phyloP scores from a whole-genome alignment of 53 echinoderm and acorn worm species.

The Actinopyga echinites region DNA sequence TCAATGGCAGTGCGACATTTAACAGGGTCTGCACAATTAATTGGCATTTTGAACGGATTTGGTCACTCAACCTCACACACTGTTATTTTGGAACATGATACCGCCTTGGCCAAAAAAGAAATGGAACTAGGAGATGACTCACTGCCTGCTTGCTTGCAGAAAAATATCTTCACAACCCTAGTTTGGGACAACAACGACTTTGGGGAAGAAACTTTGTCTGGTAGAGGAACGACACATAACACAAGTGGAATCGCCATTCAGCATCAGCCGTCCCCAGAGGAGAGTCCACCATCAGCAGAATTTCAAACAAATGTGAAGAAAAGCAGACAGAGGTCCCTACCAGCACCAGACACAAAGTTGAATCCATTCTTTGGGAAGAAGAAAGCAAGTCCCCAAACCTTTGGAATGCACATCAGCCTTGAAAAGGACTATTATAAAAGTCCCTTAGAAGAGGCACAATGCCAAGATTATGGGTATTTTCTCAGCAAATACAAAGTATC shows the following conservation, averaged over 20 bases:
- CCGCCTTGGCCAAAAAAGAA: slow-evolving; percentile 45
- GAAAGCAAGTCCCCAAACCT: slow-evolving; percentile 35
- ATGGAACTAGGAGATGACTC: background rate
- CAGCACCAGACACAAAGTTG: slow-evolving; percentile 33
- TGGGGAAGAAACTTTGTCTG: slow-evolving; percentile 59
- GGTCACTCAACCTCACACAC: slow-evolving; percentile 60
- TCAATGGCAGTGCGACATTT: slow-evolving; percentile 69
- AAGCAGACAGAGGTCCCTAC: slow-evolving; percentile 22
- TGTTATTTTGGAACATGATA: slow-evolving; percentile 69
- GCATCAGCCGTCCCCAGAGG: slow-evolving; percentile 35
- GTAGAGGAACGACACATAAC: slow-evolving; percentile 73
- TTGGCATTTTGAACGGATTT: slow-evolving; percentile 64
- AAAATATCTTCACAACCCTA: slow-evolving; percentile 52
- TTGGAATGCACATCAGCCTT: slow-evolving; percentile 33
- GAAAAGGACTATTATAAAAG: slow-evolving; percentile 16
- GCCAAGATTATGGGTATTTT: slow-evolving; percentile 27
- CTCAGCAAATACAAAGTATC: slow-evolving; percentile 33
- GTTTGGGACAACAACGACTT: slow-evolving; percentile 79
- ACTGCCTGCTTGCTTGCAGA: background rate
- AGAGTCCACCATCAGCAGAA: slow-evolving; percentile 18
- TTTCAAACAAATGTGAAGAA: slow-evolving; percentile 34
- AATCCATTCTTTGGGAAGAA: slow-evolving; percentile 52
- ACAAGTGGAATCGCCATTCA: slow-evolving; percentile 74
- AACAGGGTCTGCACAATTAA: slow-evolving; percentile 61
- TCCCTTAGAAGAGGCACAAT: slow-evolving; percentile 20